phyloP scores from a whole-genome alignment of 1,140 invertebrate species.

The Phymorhynchus buccinoides region DNA sequence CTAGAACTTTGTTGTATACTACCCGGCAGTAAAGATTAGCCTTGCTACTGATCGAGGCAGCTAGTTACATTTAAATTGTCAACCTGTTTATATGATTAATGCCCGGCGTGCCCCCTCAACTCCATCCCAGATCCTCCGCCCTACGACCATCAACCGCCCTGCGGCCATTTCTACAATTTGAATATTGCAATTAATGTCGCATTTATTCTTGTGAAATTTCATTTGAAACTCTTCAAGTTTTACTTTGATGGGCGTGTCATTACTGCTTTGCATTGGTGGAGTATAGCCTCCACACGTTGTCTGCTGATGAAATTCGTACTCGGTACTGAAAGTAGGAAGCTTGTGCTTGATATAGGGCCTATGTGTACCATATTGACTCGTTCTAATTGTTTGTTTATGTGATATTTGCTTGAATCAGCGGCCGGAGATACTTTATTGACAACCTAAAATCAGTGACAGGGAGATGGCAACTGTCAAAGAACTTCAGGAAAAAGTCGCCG shows the following conservation, averaged over 20 bases:
- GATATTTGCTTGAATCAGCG: background rate
- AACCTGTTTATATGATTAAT: no score
- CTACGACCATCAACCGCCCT: no score
- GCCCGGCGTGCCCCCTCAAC: no score
- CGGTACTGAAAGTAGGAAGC: background rate
- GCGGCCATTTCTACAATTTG: no score
- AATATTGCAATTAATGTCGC: no score
- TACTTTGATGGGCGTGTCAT: background rate
- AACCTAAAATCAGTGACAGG: background rate
- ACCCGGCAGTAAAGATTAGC: no score
- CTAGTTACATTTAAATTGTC: no score
- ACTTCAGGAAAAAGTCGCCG: slow-evolving; percentile 65
- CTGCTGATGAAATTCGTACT: background rate
- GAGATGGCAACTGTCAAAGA: slow-evolving; percentile 56
- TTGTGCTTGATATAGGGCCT: background rate
- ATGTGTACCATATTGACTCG: background rate
- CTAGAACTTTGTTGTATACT: no score
- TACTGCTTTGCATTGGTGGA: background rate
- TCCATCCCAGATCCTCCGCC: no score
- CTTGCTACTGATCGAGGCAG: no score
- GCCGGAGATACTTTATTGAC: background rate
- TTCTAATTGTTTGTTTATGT: background rate
- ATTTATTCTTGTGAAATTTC: background rate
- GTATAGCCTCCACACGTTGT: background rate
- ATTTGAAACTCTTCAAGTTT: background rate